A percentile compares a stretch with the other conserved stretches of the same genome.
These are phyloP conservation scores for Callimorpha dominula DNA, from an alignment of 2,888 invertebrate species.

Conservation along the genomic window DNA sequence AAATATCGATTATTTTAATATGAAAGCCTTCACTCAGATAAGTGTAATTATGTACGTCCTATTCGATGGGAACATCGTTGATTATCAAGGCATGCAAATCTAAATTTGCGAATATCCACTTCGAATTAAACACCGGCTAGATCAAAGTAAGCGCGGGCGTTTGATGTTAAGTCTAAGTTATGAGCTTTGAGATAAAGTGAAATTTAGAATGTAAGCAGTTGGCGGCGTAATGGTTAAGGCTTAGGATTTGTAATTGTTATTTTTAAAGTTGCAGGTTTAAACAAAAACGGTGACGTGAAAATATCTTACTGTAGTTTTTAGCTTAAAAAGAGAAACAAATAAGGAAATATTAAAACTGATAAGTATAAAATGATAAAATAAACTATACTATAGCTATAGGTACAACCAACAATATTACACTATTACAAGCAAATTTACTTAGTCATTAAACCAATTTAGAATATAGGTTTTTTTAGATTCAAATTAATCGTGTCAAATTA, in stretches of 20 bases:
- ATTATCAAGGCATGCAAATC: conserved; percentile 55
- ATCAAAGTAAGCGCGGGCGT: conserved; percentile 53
- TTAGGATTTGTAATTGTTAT: not conserved
- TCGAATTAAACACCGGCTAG: conserved; percentile 56
- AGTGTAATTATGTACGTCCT: conserved; percentile 35
- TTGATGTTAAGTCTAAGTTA: conserved; percentile 40
- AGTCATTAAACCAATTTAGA: not conserved
- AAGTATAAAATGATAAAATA: too few relatives aligned
- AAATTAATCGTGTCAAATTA: too few relatives aligned
- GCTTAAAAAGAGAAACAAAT: not conserved
- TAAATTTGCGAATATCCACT: conserved; percentile 57
- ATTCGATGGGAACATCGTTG: conserved; percentile 46
- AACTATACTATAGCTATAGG: too few relatives aligned
- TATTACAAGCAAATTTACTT: not conserved
- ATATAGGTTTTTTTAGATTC: too few relatives aligned
- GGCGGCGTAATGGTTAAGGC: not conserved
- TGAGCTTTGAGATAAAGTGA: conserved; percentile 4
- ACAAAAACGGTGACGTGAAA: not conserved
- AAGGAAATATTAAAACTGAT: too few relatives aligned
- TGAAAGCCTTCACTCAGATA: not conserved
- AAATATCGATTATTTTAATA: conserved; percentile 4
- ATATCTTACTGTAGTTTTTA: not conserved
- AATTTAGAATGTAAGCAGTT: not conserved
- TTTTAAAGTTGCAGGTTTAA: not conserved
- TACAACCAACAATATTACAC: too few relatives aligned